Evolutionary conservation across 92 coral and sea anemone genomes (phyloP).

Genomic region (Scolanthus callimorphus): DNA sequence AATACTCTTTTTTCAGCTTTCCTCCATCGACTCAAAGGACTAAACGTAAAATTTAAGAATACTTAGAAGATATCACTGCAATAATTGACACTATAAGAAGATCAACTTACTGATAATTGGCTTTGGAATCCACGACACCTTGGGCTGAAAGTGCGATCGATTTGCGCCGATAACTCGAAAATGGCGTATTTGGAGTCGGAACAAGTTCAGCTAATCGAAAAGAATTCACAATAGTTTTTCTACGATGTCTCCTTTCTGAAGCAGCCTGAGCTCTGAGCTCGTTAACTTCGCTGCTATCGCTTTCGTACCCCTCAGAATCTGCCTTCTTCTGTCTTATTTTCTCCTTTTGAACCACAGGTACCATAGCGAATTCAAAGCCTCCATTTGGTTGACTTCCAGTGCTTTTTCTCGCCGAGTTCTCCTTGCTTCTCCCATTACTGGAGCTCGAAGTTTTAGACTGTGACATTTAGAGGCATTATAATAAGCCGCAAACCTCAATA

Average conservation of each 20-base stretch:
- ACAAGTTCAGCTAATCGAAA: slow-evolving; percentile 92
- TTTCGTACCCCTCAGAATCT: neutral
- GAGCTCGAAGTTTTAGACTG: neutral
- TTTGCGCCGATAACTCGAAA: slow-evolving; percentile 71
- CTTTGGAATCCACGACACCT: slow-evolving; percentile 67
- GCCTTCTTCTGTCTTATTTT: neutral
- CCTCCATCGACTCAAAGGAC: no score
- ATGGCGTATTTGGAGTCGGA: slow-evolving; percentile 70
- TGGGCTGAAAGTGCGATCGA: slow-evolving; percentile 73
- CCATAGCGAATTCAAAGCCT: neutral
- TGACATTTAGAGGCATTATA: neutral
- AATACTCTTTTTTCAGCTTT: no score
- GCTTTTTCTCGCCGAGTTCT: neutral
- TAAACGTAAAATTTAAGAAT: no score
- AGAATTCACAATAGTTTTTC: slow-evolving; percentile 84
- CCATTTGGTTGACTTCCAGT: neutral
- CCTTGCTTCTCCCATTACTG: neutral
- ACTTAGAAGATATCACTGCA: no score
- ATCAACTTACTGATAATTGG: slow-evolving; percentile 97
- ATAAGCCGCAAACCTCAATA: no score
- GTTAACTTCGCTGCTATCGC: slow-evolving; percentile 47
- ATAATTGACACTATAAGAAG: no score
- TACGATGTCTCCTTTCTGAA: slow-evolving; percentile 64
- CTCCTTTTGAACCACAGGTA: neutral
- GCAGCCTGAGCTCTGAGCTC: slow-evolving; percentile 55